Conservation (phyloP, 2,888 invertebrate genomes). For the Podotricha telesiphe region DNA sequence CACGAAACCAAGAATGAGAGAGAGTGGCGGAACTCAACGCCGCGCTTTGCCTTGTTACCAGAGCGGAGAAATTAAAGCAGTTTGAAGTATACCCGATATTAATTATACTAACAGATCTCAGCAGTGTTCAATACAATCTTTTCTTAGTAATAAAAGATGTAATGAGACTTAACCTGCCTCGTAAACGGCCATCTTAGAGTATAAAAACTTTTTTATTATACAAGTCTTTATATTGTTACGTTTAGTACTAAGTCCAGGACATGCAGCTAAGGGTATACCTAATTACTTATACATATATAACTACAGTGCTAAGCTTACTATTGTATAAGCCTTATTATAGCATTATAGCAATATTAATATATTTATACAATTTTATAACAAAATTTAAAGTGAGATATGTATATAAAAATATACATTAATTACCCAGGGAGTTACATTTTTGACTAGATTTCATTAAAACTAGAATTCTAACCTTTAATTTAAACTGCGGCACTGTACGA, state of each 20-base stretch:
- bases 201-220: constrained; percentile 5
- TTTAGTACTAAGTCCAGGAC: background rate
- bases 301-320: background rate
- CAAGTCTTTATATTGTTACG: background rate
- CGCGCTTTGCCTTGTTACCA: no score
- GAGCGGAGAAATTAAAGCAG: no score
- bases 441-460: background rate
- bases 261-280: no score
- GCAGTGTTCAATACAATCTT: background rate
- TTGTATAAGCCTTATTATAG: background rate
- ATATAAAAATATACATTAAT: background rate
- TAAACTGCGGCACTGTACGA: background rate
- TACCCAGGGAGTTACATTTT: background rate
- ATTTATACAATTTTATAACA: no score
- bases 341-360: no score
- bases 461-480: background rate
- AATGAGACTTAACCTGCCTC: constrained; percentile 7
- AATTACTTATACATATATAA: background rate
- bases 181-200: constrained; percentile 7
- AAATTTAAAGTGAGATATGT: background rate
- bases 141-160: background rate
- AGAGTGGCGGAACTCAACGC: no score
- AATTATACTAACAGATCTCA: background rate
- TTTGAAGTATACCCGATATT: no score
- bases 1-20: no score